A percentile compares a stretch with the other conserved stretches of the same genome.
phyloP scores from a whole-genome alignment of 1,140 invertebrate genomes.

The Thaumetopoea pityocampa region DNA sequence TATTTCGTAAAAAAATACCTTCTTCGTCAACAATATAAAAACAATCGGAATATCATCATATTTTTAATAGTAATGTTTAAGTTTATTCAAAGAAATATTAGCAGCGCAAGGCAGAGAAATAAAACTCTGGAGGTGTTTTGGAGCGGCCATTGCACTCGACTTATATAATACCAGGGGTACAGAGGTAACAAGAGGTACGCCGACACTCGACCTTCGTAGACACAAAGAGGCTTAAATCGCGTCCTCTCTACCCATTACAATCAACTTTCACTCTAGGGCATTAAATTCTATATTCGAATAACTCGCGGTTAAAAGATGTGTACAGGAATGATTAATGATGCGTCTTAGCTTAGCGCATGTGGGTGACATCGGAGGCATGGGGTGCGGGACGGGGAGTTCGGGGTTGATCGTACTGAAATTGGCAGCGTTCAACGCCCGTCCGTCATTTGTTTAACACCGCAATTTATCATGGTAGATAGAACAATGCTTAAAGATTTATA shows the following conservation, averaged over 20 bases:
- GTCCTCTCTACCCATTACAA: constrained; percentile 24
- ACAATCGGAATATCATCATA: constrained; percentile 27
- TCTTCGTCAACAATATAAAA: constrained; percentile 18
- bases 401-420: constrained; percentile 69
- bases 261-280: constrained; percentile 29
- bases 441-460: constrained; percentile 37
- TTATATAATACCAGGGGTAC: constrained; percentile 69
- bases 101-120: constrained; percentile 27
- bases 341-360: constrained; percentile 47
- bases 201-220: constrained; percentile 21
- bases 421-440: constrained; percentile 53
- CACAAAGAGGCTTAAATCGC: constrained; percentile 29
- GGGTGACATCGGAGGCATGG: constrained; percentile 29
- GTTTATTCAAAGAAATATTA: constrained; percentile 29
- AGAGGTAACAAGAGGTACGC: constrained; percentile 57
- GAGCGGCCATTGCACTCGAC: constrained; percentile 66
- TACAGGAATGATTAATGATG: constrained; percentile 59
- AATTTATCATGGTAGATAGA: constrained; percentile 37
- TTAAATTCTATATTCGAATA: constrained; percentile 42
- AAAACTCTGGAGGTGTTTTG: constrained; percentile 45
- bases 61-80: constrained; percentile 34
- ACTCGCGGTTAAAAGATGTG: constrained; percentile 25
- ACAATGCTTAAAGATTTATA: constrained; percentile 17
- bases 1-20: too few species aligned
- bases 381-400: constrained; percentile 22